Conservation (phyloP, 2,113 vertebrate genomes). For the Trochalopteron elliotii region DNA sequence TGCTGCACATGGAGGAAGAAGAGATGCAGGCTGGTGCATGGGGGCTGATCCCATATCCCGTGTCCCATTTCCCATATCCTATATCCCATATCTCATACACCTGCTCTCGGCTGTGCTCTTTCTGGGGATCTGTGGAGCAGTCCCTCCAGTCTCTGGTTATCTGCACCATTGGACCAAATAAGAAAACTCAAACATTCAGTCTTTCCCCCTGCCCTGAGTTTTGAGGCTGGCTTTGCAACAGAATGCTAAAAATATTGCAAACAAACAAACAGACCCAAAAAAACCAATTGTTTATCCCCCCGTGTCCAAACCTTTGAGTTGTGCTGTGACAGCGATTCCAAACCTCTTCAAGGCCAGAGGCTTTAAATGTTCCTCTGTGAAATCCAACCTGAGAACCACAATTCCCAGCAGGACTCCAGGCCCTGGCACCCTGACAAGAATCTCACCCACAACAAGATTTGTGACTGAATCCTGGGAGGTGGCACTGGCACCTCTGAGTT, state of each 20-base stretch:
- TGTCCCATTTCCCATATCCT: neutral
- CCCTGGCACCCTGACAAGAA: neutral
- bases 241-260: neutral
- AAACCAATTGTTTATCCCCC: neutral
- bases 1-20: neutral
- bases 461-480: neutral
- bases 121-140: neutral
- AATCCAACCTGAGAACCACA: neutral
- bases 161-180: neutral
- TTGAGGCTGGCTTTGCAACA: neutral
- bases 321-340: neutral
- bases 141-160: neutral
- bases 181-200: neutral
- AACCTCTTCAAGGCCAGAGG: neutral
- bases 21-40: neutral
- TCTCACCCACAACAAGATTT: rapidly evolving
- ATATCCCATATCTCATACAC: too few relatives aligned
- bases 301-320: neutral
- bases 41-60: neutral
- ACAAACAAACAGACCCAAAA: neutral
- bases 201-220: neutral
- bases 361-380: neutral
- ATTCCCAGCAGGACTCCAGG: neutral
- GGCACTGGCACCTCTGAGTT: neutral
- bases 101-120: neutral